Conservation (phyloP, 2,113 vertebrate genomes). For the Dromas ardeola region DNA sequence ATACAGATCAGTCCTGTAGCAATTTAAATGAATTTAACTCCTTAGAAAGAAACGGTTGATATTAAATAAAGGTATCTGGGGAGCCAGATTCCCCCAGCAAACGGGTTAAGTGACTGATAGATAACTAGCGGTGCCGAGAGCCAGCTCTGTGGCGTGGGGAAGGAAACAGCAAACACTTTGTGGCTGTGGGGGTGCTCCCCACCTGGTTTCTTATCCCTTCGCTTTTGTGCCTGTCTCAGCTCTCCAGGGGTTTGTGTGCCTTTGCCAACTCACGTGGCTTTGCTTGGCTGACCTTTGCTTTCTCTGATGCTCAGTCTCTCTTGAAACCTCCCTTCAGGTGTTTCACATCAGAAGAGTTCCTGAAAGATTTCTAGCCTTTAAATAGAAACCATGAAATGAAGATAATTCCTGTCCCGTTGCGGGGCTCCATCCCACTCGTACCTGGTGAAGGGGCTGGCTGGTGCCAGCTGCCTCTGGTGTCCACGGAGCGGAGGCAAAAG, state of each 20-base stretch:
- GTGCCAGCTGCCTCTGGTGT: background rate
- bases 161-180: background rate
- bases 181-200: background rate
- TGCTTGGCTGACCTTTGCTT: background rate
- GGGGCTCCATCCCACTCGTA: fast-evolving
- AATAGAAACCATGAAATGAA: background rate
- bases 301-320: background rate
- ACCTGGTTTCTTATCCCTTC: background rate
- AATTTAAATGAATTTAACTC: background rate
- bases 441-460: background rate
- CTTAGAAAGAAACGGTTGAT: background rate
- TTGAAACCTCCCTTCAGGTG: background rate
- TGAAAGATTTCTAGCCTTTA: background rate
- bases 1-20: background rate
- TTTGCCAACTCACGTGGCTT: fast-evolving
- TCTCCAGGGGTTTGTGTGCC: background rate
- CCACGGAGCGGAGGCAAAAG: background rate
- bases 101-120: background rate
- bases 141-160: background rate
- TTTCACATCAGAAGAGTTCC: background rate
- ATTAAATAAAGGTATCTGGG: background rate
- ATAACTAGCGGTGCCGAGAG: background rate
- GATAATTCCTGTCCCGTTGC: background rate
- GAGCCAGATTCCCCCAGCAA: background rate
- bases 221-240: background rate